Percentiles rank a stretch among this genome's conserved stretches.
Conservation (phyloP, 1,140 invertebrate genomes). For the Panonychus citri region DNA sequence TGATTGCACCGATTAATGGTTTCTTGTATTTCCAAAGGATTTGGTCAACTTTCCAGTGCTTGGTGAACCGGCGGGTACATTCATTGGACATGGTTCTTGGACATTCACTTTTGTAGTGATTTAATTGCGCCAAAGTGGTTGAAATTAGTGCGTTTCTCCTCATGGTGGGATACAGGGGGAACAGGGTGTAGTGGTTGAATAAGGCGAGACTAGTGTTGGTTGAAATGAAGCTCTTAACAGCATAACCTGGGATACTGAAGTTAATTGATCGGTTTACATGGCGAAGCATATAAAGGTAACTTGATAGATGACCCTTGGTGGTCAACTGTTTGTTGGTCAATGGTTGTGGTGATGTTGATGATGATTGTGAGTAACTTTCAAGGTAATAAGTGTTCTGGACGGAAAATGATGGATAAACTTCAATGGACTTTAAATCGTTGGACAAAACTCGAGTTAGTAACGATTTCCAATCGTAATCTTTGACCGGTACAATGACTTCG, state of each 20-base stretch:
- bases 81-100: conserved; percentile 15
- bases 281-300: conserved; percentile 17
- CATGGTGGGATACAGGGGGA: conserved; percentile 30
- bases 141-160: conserved; percentile 27
- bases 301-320: conserved; percentile 8
- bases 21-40: conserved; percentile 11
- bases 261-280: conserved; percentile 26
- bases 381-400: conserved; percentile 41
- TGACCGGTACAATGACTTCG: conserved; percentile 1
- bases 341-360: too few species aligned
- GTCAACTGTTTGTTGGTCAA: background rate
- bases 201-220: conserved; percentile 37
- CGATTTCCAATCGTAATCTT: conserved; percentile 2
- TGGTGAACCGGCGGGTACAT: conserved; percentile 12
- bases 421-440: conserved; percentile 19
- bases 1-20: background rate
- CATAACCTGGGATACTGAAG: conserved; percentile 35
- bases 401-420: conserved; percentile 33
- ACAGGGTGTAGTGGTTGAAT: conserved; percentile 46
- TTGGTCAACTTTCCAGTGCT: conserved; percentile 7
- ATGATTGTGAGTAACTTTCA: conserved; percentile 15
- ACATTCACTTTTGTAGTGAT: conserved; percentile 30
- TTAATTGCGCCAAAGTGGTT: conserved; percentile 28
- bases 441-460: conserved; percentile 12
- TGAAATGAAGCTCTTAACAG: conserved; percentile 43